These are phyloP conservation scores for Eristalinus aeneus DNA, from an alignment of 2,888 invertebrate genomes.

Conservation along the genomic window DNA sequence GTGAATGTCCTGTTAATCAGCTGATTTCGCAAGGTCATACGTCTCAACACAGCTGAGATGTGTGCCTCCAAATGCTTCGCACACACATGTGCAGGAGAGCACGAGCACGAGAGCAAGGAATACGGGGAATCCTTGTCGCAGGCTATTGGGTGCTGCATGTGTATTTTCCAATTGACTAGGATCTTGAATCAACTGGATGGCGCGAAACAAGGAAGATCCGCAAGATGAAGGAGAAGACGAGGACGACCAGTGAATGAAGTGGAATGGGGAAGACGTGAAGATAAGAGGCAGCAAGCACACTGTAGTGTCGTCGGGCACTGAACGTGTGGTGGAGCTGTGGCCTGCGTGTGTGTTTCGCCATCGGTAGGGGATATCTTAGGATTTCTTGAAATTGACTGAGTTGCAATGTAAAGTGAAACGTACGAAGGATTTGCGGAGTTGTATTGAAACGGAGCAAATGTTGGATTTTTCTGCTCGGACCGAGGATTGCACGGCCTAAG, in stretches of 20 bases:
- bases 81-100: background rate
- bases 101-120: background rate
- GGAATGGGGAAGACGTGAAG: constrained; percentile 17
- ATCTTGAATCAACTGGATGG: constrained; percentile 31
- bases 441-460: background rate
- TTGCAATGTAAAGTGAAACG: background rate
- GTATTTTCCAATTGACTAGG: constrained; percentile 14
- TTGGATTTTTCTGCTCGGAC: background rate
- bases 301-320: background rate
- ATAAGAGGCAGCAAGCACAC: background rate
- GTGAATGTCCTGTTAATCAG: constrained; percentile 69
- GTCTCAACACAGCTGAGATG: constrained; percentile 44
- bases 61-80: too few species aligned
- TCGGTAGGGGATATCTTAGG: background rate
- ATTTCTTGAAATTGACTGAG: background rate
- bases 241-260: constrained; percentile 25
- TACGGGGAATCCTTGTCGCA: constrained; percentile 31
- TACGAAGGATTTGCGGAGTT: background rate
- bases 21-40: constrained; percentile 67
- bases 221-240: background rate
- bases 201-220: constrained; percentile 35
- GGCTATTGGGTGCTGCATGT: background rate
- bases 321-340: background rate
- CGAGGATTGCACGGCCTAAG: too few species aligned
- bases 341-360: background rate